Percentiles rank a stretch among this genome's conserved stretches.
phyloP scores from a whole-genome alignment of 2,113 vertebrate species.

The Triplophysa rosa region DNA sequence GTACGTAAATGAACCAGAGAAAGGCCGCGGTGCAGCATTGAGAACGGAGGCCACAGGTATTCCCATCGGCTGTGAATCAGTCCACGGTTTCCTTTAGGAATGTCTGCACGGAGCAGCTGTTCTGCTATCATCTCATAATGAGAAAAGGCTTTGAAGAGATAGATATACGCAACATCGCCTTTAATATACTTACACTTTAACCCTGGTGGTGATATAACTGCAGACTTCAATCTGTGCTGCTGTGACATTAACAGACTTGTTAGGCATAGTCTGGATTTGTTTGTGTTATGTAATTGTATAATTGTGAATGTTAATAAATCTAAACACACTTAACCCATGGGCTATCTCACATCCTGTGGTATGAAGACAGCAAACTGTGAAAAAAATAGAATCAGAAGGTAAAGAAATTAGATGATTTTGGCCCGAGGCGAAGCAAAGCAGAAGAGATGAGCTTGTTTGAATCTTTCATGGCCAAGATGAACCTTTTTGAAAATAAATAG shows the following conservation, averaged over 20 bases:
- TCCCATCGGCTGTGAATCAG: constrained; percentile 1
- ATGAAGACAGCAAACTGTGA: constrained; percentile 2
- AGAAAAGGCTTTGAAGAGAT: constrained; percentile 13
- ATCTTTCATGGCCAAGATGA: not conserved
- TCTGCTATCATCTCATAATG: constrained; percentile 12
- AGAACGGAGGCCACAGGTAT: not conserved
- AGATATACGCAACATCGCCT: not conserved
- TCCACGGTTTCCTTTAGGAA: not conserved
- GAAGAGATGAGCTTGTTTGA: constrained; percentile 10
- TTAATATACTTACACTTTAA: not conserved
- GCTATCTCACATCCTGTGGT: not conserved
- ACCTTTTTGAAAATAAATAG: not conserved
- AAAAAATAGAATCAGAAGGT: not conserved
- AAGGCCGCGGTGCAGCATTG: constrained; percentile 15
- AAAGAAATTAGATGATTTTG: not conserved
- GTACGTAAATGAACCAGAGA: constrained; percentile 6
- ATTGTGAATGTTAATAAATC: constrained; percentile 21
- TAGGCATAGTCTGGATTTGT: not conserved
- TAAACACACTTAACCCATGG: not conserved
- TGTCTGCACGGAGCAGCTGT: not conserved
- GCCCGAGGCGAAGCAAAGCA: constrained; percentile 8
- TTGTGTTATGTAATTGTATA: not conserved
- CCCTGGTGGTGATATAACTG: not conserved
- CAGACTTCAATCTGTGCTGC: not conserved
- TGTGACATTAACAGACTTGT: constrained; percentile 8